Evolutionary conservation across 2,797 vertebrate genomes (phyloP), one percentile per base, ranked within the genome.

Genomic region (Pseudochirops corinnae): DNA sequence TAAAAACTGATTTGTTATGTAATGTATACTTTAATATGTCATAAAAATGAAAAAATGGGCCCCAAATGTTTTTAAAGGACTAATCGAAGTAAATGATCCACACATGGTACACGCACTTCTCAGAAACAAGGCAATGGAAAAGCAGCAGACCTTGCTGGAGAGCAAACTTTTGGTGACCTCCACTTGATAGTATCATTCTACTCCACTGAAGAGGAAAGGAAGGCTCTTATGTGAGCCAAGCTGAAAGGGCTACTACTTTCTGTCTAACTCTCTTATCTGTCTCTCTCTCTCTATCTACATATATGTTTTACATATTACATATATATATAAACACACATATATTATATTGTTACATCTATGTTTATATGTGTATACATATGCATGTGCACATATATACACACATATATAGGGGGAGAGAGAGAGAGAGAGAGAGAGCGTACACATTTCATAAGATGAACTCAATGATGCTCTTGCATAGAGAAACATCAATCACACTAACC

Each of bases 401-500:
- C 46, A 52, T 52, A 53, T 9, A 10, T 9, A 10, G 53, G 6
- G 53, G 12, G 11, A 55, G 53, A 55, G 92, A 12, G 56, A 24
- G 24, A 0, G 91, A 55, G 11, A 55, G 53, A 55, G 92, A 12
- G 56, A 24, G 24, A 0, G 91, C 53, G 55, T 11, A 9, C 12
- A 93, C 87, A 94, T 92, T 94, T 97, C 91, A 95, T 92, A 93
- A 82, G 91, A 31, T 95, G 90, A 95, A 93, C 55, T 93, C 16
- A 93, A 95, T 55, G 95, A 53, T 6, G 96, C 58, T 92, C 91
- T 93, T 95, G 53, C 82, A 92, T 90, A 97, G 82, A 95, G 92
- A 98, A 97, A 92, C 95, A 98, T 96, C 96, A 97, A 97, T 97
- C 96, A 96, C 82, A 39, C 39, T 95, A 96, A 97, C 96, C 82